Evolutionary conservation across 2,888 invertebrate genomes (phyloP).

Genomic region (Calliscelio sp.): DNA sequence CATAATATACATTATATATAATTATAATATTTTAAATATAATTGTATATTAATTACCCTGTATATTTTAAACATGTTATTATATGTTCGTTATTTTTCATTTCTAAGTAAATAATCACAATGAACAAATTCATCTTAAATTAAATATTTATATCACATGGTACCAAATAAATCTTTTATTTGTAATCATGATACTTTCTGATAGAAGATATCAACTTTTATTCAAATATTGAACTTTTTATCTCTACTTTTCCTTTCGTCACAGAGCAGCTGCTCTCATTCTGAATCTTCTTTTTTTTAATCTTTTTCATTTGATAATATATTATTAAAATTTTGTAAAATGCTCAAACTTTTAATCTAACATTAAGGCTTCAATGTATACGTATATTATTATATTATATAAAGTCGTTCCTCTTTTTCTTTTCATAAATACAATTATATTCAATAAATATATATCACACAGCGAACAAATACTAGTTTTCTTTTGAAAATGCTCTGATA

Average conservation of each 20-base stretch:
- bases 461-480: not conserved
- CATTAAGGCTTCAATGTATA: not conserved
- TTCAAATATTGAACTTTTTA: not conserved
- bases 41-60: not conserved
- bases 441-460: constrained; percentile 27
- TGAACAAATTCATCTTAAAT: too few relatives aligned
- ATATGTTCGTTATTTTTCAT: not conserved
- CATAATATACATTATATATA: too few relatives aligned
- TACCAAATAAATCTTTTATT: too few relatives aligned
- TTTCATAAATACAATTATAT: not conserved
- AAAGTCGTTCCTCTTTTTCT: not conserved
- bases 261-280: not conserved
- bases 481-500: not conserved
- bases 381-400: too few relatives aligned
- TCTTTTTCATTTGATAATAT: not conserved
- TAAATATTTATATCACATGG: too few relatives aligned
- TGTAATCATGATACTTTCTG: too few relatives aligned
- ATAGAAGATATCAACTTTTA: too few relatives aligned
- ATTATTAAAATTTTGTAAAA: constrained; percentile 16
- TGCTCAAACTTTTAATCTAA: not conserved
- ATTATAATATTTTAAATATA: too few relatives aligned
- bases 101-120: too few relatives aligned
- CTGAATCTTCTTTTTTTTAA: not conserved
- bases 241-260: not conserved
- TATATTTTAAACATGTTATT: not conserved